These are phyloP conservation scores for Hemibagrus guttatus DNA, from an alignment of 2,797 vertebrate genomes.

Conservation along the genomic window DNA sequence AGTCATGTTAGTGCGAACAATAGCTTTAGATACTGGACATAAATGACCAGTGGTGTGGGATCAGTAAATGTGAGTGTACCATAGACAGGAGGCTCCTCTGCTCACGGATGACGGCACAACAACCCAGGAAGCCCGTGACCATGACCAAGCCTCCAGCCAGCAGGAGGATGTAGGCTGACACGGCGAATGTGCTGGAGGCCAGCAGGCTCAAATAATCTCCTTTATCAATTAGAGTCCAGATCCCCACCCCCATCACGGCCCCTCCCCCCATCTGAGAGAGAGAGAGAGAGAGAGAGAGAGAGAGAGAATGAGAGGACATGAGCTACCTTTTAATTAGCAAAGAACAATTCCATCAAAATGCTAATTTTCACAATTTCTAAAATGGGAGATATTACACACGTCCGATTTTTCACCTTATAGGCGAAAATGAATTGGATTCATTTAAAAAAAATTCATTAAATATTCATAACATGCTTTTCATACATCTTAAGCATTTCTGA, in stretches of 20 bases:
- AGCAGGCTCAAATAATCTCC: conserved; percentile 83
- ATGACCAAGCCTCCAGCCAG: conserved; percentile 82
- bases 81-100: conserved; percentile 79
- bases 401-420: background rate
- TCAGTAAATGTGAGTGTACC: conserved; percentile 65
- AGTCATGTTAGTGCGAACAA: background rate
- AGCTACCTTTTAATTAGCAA: background rate
- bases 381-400: too few relatives aligned
- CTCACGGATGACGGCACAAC: conserved; percentile 81
- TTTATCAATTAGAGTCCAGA: conserved; percentile 87
- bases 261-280: conserved; percentile 78
- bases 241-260: conserved; percentile 81
- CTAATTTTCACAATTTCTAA: background rate
- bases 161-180: conserved; percentile 85
- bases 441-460: background rate
- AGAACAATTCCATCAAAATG: background rate
- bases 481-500: background rate
- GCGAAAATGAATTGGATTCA: background rate
- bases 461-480: conserved; percentile 1
- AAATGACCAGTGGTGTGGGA: background rate
- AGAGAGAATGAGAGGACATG: conserved; percentile 14
- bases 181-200: conserved; percentile 83
- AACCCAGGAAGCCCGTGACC: conserved; percentile 85
- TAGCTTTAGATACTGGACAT: background rate
- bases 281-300: background rate